Conservation (phyloP, 2,113 vertebrate species). For the Climacteris rufus region DNA sequence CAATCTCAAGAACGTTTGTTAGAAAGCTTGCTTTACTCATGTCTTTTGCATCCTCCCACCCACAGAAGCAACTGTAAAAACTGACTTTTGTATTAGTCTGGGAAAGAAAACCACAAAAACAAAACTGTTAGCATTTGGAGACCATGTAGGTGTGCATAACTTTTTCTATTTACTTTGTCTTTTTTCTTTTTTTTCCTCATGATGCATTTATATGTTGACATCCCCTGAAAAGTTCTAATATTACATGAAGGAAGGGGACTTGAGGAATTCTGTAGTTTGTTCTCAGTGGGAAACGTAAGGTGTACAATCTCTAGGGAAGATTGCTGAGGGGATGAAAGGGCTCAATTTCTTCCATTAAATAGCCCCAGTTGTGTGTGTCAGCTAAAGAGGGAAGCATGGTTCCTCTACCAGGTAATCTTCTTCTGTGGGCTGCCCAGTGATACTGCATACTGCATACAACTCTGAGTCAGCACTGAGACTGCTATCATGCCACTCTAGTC, state of each 20-base stretch:
- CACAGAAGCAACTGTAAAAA: conserved; percentile 4
- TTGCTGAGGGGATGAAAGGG: not conserved
- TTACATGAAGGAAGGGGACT: not conserved
- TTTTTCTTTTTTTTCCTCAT: not conserved
- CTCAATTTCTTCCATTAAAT: not conserved
- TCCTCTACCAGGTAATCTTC: not conserved
- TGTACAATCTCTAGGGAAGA: not conserved
- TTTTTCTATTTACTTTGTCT: not conserved
- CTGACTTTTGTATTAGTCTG: not conserved
- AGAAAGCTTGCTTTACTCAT: not conserved
- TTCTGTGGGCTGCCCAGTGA: not conserved
- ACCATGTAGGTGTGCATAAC: not conserved
- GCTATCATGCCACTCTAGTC: not conserved
- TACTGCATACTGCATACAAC: not conserved
- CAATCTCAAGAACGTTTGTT: not conserved
- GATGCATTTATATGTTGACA: not conserved
- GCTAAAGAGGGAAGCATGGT: not conserved
- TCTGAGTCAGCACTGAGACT: not conserved
- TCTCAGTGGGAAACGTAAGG: not conserved
- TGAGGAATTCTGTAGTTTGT: not conserved
- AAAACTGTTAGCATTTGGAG: not conserved
- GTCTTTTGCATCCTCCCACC: not conserved
- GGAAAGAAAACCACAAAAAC: not conserved
- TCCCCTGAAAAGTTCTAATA: not conserved
- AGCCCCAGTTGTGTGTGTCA: not conserved